These are phyloP conservation scores for Polypedilum vanderplanki DNA, from an alignment of 1,140 invertebrate species.

Conservation along the genomic window DNA sequence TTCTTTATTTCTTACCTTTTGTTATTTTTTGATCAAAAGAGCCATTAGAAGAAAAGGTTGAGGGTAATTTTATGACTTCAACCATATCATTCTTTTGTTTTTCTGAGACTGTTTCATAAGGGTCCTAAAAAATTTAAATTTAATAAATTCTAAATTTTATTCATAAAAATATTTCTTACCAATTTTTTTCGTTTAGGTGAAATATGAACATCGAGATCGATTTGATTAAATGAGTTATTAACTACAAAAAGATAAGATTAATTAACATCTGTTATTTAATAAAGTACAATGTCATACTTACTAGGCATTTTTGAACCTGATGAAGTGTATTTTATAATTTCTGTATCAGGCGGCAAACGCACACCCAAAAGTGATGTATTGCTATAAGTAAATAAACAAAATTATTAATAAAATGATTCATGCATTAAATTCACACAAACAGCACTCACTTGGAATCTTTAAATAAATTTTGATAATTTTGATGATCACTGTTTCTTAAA, in stretches of 20 bases:
- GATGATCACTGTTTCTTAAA: not conserved
- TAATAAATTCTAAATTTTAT: too few relatives aligned
- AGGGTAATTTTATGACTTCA: constrained; percentile 69
- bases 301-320: constrained; percentile 61
- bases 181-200: not conserved
- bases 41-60: constrained; percentile 45
- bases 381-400: constrained; percentile 46
- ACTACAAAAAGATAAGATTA: not conserved
- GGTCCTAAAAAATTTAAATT: not conserved
- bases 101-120: not conserved
- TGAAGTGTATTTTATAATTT: constrained; percentile 82
- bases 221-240: not conserved
- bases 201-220: constrained; percentile 1
- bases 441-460: not conserved
- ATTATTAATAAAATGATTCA: not conserved
- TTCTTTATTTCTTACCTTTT: constrained; percentile 22
- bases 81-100: constrained; percentile 50
- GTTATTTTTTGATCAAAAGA: constrained; percentile 42
- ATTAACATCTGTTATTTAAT: not conserved
- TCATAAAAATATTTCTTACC: not conserved
- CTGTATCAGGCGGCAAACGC: constrained; percentile 75
- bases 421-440: not conserved
- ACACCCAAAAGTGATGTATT: constrained; percentile 73
- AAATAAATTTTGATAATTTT: constrained; percentile 15
- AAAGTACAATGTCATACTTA: constrained; percentile 40